Conservation (phyloP, 2,113 vertebrate species). For the Amia ocellicauda region DNA sequence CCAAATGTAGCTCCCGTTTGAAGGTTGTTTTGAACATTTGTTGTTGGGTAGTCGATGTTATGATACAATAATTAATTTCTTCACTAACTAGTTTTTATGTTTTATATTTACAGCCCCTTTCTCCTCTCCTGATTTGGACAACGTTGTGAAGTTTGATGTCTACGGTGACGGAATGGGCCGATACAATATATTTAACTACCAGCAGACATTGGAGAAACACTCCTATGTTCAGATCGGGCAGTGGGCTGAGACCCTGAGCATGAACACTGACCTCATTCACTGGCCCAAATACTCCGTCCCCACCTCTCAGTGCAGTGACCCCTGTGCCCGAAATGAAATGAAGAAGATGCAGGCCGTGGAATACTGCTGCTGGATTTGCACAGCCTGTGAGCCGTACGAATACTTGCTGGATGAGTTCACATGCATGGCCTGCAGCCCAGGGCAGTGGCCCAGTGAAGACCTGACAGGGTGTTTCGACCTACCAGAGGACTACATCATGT, state of each 20-base stretch:
- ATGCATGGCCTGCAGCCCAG: constrained; percentile 83
- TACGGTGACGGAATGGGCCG: constrained; percentile 90
- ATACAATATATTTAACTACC: constrained; percentile 98
- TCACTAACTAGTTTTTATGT: background rate
- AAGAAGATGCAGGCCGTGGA: constrained; percentile 99
- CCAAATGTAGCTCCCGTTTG: too few relatives aligned
- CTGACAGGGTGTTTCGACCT: constrained; percentile 87
- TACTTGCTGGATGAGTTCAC: constrained; percentile 95
- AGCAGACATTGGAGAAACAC: constrained; percentile 74
- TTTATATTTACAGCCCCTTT: constrained; percentile 76
- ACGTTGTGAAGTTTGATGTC: constrained; percentile 88
- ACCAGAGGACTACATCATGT: constrained; percentile 95
- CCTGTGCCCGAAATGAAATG: constrained; percentile 94
- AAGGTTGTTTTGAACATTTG: too few relatives aligned
- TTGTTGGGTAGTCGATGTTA: too few relatives aligned
- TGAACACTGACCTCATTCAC: constrained; percentile 80
- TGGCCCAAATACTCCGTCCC: constrained; percentile 84
- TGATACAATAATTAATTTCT: constrained; percentile 19
- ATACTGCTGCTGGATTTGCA: constrained; percentile 98
- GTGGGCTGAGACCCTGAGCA: constrained; percentile 87
- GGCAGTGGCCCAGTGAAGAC: constrained; percentile 88
- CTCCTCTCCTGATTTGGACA: constrained; percentile 77
- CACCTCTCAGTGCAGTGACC: constrained; percentile 93
- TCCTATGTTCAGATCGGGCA: constrained; percentile 89
- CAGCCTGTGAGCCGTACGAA: constrained; percentile 88